These are phyloP conservation scores for Nothoprocta perdicaria DNA, from an alignment of 2,113 vertebrate species.

Conservation along the genomic window DNA sequence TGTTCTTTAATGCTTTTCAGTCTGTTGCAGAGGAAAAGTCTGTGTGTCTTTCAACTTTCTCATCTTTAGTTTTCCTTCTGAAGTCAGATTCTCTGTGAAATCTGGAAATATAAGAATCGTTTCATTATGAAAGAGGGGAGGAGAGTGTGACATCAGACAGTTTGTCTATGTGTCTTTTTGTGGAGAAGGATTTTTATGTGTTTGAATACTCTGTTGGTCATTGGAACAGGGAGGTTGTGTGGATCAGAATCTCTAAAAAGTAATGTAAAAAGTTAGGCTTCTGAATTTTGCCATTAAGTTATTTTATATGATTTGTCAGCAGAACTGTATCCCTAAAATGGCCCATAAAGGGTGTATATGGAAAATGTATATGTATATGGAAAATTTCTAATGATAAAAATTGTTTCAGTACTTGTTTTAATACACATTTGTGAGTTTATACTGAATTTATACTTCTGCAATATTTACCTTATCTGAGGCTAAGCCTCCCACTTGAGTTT, in stretches of 20 bases:
- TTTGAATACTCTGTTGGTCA: background rate
- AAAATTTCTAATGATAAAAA: background rate
- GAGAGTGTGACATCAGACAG: background rate
- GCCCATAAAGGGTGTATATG: background rate
- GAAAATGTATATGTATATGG: background rate
- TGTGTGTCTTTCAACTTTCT: background rate
- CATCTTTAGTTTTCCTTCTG: background rate
- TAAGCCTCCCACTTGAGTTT: background rate
- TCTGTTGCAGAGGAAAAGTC: background rate
- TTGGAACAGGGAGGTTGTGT: background rate
- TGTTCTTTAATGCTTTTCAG: background rate
- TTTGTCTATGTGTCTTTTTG: background rate
- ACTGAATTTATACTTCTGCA: background rate
- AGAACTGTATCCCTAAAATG: background rate
- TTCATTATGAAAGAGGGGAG: background rate
- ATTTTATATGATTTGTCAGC: background rate
- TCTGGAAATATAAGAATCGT: background rate
- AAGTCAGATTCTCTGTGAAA: background rate
- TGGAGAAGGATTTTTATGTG: fast-evolving
- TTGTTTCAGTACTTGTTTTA: background rate
- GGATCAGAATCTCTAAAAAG: background rate
- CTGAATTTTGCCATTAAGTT: background rate
- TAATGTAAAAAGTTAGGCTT: background rate
- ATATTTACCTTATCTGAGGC: conserved; percentile 8
- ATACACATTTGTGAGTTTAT: background rate